Evolutionary conservation across 1,140 invertebrate genomes (phyloP).

Genomic region (Sinonovacula constricta): DNA sequence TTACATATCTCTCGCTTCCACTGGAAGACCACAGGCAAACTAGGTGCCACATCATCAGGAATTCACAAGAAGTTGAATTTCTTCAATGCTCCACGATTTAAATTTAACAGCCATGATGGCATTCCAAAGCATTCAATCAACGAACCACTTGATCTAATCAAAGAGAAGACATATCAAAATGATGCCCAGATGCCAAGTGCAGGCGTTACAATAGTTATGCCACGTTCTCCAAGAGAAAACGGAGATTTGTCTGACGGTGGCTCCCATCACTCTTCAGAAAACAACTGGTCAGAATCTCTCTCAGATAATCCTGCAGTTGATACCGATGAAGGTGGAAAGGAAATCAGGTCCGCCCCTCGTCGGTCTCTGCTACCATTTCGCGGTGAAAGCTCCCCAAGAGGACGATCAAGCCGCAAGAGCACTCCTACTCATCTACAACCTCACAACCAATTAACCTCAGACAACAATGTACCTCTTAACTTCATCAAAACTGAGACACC

Average conservation of each 20-base stretch:
- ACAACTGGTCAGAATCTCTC: constrained; percentile 52
- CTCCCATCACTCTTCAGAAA: constrained; percentile 37
- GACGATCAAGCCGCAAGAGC: constrained; percentile 4
- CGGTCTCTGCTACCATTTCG: constrained; percentile 53
- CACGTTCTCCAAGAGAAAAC: constrained; percentile 60
- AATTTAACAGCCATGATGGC: background rate
- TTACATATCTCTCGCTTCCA: constrained; percentile 75
- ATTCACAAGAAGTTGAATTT: constrained; percentile 12
- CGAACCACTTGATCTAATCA: constrained; percentile 15
- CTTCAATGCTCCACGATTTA: background rate
- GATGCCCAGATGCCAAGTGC: constrained; percentile 1
- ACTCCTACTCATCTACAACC: constrained; percentile 15
- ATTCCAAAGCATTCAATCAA: background rate
- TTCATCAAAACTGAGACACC: constrained; percentile 31
- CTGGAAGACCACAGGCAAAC: constrained; percentile 35
- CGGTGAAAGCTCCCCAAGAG: constrained; percentile 30
- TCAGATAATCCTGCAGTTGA: constrained; percentile 46
- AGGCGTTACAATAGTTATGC: constrained; percentile 73
- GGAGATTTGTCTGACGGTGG: constrained; percentile 30
- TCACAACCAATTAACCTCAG: constrained; percentile 34
- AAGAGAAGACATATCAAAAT: constrained; percentile 31
- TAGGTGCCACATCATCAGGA: constrained; percentile 16
- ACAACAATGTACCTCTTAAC: constrained; percentile 38
- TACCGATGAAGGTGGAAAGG: constrained; percentile 31
- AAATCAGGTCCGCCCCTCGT: constrained; percentile 66